Evolutionary conservation across 2,888 invertebrate genomes (phyloP), one percentile per base, ranked within the genome.

Genomic region (Eucera pruinosa): DNA sequence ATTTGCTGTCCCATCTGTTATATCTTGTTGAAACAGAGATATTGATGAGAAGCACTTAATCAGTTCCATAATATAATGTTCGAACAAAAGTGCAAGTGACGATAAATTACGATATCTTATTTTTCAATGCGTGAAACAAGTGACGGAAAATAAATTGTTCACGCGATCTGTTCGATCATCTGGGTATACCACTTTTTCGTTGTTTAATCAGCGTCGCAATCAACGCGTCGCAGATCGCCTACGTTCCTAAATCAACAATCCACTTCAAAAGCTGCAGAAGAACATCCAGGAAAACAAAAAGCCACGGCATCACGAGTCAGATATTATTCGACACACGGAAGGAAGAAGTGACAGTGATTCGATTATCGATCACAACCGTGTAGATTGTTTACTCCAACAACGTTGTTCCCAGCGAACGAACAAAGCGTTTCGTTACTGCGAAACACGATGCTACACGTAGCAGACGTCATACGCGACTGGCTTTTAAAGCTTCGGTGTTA

Each of bases 151-250:
- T 1, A 47, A 23, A 20, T 62, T n/a, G 13, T 25, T 2, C 9
- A 1, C n/a, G n/a, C n/a, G n/a, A n/a, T n/a, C n/a, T n/a, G n/a
- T n/a, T n/a, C n/a, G n/a, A n/a, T 25, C 2, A 66, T 47, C 20
- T 25, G 7, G 18, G 7, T 30, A 39, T 50, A 30, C 50, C 27
- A 58, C 57, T 52, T 61, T 33, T 52, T 43, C 50, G 23, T 50
- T 58, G 69, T 68, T 68, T 47, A n/a, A n/a, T n/a, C n/a, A 41
- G 15, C 41, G 33, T 68, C 25, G 7, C 68, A 71, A 67, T 68
- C 68, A 57, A 48, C 43, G 25, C 13, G 43, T 9, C 15, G 27
- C 25, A 11, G 5, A n/a, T 13, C 18, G 54, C 18, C 23, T 20
- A 2, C 15, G 27, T 20, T 48, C 33, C 58, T 58, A 25, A 36